Percentiles rank a stretch among this genome's conserved stretches.
phyloP scores from a whole-genome alignment of 2,113 vertebrate genomes.

The Neoarius graeffei region DNA sequence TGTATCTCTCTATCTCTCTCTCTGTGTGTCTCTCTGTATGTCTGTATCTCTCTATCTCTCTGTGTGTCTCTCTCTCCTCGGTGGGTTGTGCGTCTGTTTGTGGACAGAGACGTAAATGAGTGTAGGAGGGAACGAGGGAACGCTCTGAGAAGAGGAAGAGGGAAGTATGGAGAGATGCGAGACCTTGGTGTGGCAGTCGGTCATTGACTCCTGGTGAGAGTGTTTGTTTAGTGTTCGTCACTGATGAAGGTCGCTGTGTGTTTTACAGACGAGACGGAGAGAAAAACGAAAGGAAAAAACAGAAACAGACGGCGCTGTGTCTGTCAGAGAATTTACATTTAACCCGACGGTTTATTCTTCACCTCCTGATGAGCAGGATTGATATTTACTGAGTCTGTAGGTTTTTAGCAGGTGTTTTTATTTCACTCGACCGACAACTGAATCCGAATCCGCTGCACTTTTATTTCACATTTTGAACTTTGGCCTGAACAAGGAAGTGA shows the following conservation, averaged over 20 bases:
- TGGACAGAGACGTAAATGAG: not conserved
- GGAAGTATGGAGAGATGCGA: not conserved
- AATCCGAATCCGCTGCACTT: not conserved
- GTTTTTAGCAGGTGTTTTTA: not conserved
- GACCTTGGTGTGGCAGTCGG: constrained; percentile 43
- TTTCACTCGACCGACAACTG: not conserved
- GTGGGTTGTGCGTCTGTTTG: not conserved
- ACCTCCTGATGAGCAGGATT: too few relatives aligned
- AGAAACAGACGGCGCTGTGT: not conserved
- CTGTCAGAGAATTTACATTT: not conserved
- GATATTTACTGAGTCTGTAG: not conserved
- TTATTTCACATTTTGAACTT: not conserved
- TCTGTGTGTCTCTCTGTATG: too few relatives aligned
- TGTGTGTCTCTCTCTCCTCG: not conserved
- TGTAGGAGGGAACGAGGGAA: not conserved
- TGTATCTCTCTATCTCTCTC: too few relatives aligned
- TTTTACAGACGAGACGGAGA: not conserved
- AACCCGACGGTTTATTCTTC: not conserved
- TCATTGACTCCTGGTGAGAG: constrained; percentile 48
- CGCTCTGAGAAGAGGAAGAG: not conserved
- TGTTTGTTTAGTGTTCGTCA: constrained; percentile 52
- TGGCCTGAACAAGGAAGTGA: not conserved
- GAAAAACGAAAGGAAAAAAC: not conserved
- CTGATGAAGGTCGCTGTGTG: constrained; percentile 44
- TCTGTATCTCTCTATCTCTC: too few relatives aligned